Evolutionary conservation across 2,113 vertebrate genomes (phyloP), one percentile per base, ranked within the genome.

Genomic region (Emydura subglobosa): DNA sequence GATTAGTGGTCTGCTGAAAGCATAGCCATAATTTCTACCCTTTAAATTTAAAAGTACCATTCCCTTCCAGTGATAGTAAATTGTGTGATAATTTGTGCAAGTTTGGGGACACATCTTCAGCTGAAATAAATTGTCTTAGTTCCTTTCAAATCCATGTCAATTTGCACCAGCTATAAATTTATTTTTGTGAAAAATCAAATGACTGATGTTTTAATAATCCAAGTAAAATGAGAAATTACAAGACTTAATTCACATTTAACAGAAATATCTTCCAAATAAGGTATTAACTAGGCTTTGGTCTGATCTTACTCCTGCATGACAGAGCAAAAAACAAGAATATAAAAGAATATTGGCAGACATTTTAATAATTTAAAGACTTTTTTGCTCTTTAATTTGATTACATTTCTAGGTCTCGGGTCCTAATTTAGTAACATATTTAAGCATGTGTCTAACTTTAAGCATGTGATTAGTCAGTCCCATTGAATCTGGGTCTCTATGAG

Each of bases 131-230:
- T 19, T 22, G 9, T 22, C 65, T 68, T 72, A 72, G 19, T 21
- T 72, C 65, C n/a, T 39, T 6, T 72, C 19, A 72, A 39, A 72
- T 19, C n/a, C 65, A 72, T 22, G 57, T 31, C 11, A 61, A 61
- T 61, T 61, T 61, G 57, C 29, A 61, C 27, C 59, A 65, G 29
- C 14, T 34, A 89, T 88, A 80, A 42, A 96, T 94, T 85, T 89
- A 84, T 79, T 94, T 95, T 88, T 79, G 79, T 74, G 83, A 85
- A 79, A 94, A 29, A 53, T 61, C 87, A 87, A 92, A 92, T 57
- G 78, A 79, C 68, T 42, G 85, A 93, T 88, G 49, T 72, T 89
- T 82, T 68, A 82, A 82, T 65, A 93, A 94, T 72, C 82, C 57
- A 76, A 89, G 44, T 88, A 83, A 83, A 78, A 74, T 82, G 39